Base-by-base conservation (phyloP, 2,797 vertebrate genomes). In the Florisuga fusca region DNA sequence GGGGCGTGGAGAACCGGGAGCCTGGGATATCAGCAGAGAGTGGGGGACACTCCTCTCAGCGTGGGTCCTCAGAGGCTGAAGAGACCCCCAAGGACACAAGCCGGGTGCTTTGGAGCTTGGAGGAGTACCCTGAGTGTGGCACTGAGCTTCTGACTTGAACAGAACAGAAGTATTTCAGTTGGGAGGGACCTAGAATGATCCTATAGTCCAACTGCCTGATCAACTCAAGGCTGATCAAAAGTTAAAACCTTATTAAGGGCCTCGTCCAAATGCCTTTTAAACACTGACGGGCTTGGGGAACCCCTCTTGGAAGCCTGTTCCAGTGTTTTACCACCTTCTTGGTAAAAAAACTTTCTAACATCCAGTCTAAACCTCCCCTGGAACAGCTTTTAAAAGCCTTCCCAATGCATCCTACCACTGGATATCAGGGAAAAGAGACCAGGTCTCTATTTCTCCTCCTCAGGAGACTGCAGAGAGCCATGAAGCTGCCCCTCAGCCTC, bases 1-100 rank as follows among this genome's bases (percentile, higher is more conserved):
- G 99, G 79, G 99, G 98, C 0, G 99, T 99, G 59, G 99, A 98
- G 95, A 99, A 99, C 86, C 99, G 98, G 1, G 99, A 99, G 62
- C 98, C 99, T 99, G 93, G 63, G n/a, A 20, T 26, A 62, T 85
- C 50, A 82, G 76, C 66, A 85, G 57, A 96, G 87, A 85, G 50
- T 7, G n/a, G 91, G 55, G 34, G 76, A 25, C 53, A 55, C 20
- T 19, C 61, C 76, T 33, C 64, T 95, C 74, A 95, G 77, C 13
- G 0, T 1, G 61, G 77, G 16, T 21, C 18, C 46, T 3, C 16
- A 50, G 29, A 68, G 54, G 76, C 73, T 90, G 64, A 18, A 12
- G 74, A 19, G 51, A 22, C 51, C 91, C 64, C 62, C 75, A 25
- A 18, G 82, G 75, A 57, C 82, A 33, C 72, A 34, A 38, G 11